Conservation (phyloP, 2,113 vertebrate genomes). For the Hyaena hyaena region DNA sequence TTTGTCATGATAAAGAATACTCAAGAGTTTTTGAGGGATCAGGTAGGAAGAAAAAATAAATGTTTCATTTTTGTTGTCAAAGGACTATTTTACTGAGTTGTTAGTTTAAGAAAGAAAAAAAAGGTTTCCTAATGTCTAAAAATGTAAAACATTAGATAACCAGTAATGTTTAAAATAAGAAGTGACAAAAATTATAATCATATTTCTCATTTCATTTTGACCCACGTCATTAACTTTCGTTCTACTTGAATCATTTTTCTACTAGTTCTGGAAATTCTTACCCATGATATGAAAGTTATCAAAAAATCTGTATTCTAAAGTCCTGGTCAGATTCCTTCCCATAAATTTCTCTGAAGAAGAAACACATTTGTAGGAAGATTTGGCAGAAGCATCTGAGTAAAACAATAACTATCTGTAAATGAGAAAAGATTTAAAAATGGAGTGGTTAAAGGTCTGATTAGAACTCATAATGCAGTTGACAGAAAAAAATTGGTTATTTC, state of each 20-base stretch:
- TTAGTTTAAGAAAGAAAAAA: not conserved
- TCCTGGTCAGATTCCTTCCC: not conserved
- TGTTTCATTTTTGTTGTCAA: not conserved
- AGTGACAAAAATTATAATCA: not conserved
- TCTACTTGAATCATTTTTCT: not conserved
- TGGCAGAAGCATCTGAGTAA: not conserved
- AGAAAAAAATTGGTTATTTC: not conserved
- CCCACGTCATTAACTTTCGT: not conserved
- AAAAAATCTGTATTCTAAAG: not conserved
- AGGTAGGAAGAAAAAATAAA: not conserved
- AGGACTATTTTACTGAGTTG: not conserved
- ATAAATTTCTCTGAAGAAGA: not conserved
- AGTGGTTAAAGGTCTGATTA: not conserved
- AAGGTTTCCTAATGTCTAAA: not conserved
- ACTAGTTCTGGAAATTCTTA: not conserved
- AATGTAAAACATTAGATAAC: not conserved
- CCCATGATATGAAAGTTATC: not conserved
- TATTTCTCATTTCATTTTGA: not conserved
- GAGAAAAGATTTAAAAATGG: not conserved
- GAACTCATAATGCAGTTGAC: not conserved
- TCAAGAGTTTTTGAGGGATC: not conserved
- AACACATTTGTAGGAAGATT: not conserved
- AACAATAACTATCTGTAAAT: not conserved
- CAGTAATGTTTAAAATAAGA: not conserved
- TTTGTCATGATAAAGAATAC: not conserved